Conservation (phyloP, 2,113 vertebrate genomes). For the Gavialis gangeticus region DNA sequence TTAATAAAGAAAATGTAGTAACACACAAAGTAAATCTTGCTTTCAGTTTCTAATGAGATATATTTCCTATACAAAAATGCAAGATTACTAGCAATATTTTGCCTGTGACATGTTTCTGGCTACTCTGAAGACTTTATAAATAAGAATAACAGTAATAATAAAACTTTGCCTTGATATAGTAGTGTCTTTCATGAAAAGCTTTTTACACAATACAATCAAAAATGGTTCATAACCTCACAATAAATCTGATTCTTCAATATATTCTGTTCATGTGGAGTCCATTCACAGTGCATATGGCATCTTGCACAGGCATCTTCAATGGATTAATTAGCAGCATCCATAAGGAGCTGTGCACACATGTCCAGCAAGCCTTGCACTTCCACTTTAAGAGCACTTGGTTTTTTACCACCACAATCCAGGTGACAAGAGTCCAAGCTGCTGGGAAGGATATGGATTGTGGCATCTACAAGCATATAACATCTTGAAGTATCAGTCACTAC, state of each 20-base stretch:
- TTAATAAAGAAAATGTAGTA: conserved; percentile 39
- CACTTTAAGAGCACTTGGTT: not conserved
- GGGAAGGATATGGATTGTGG: not conserved
- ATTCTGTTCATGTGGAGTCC: not conserved
- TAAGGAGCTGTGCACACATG: not conserved
- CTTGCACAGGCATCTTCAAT: not conserved
- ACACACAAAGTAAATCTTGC: conserved; percentile 16
- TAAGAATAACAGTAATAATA: not conserved
- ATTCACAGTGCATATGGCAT: not conserved
- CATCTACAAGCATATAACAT: not conserved
- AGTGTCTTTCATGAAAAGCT: not conserved
- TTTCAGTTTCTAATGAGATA: conserved; percentile 23
- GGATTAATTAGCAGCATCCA: not conserved
- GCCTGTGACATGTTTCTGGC: not conserved
- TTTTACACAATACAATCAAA: not conserved
- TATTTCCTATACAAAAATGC: conserved; percentile 5
- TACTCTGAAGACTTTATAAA: not conserved
- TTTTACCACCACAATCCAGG: not conserved
- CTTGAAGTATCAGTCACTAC: accelerated
- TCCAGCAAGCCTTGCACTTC: not conserved
- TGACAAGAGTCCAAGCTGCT: accelerated
- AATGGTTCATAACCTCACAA: not conserved
- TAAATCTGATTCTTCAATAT: not conserved
- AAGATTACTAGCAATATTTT: not conserved
- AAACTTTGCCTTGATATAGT: not conserved